These are phyloP conservation scores for Protaetia brevitarsis DNA, from an alignment of 1,140 invertebrate species.

Conservation along the genomic window DNA sequence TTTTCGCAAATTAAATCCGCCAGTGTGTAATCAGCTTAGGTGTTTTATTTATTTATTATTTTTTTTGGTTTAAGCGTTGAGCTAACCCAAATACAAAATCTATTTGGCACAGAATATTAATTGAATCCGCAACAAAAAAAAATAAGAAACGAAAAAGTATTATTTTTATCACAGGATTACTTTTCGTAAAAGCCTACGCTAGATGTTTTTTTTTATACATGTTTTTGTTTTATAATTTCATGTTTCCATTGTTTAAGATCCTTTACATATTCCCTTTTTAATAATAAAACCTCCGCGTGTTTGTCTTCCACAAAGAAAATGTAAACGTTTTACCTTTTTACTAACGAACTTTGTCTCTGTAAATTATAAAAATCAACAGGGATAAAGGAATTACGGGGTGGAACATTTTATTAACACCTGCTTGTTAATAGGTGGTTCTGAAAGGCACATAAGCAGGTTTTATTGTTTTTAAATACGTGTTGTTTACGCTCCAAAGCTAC, in stretches of 20 bases:
- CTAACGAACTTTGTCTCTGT: neutral
- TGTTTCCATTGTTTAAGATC: too few relatives aligned
- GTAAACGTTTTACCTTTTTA: neutral
- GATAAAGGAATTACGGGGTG: neutral
- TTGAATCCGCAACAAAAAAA: neutral
- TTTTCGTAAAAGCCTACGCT: too few relatives aligned
- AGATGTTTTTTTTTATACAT: too few relatives aligned
- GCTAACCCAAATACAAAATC: neutral
- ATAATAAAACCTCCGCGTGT: neutral
- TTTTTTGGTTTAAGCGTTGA: neutral
- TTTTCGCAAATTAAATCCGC: constrained; percentile 6
- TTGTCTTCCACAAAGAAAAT: neutral
- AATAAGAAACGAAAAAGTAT: neutral
- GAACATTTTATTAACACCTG: neutral
- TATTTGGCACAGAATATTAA: neutral
- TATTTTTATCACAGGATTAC: too few relatives aligned
- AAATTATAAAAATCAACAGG: neutral
- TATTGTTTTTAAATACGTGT: too few relatives aligned
- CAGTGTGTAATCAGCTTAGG: neutral
- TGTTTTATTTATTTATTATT: neutral
- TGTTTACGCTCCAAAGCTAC: too few relatives aligned
- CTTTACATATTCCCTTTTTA: too few relatives aligned
- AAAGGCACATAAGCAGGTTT: too few relatives aligned
- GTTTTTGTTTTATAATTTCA: too few relatives aligned
- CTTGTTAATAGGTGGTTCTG: too few relatives aligned